Conservation (phyloP, 2,888 invertebrate species). For the Synergus umbraculus region DNA sequence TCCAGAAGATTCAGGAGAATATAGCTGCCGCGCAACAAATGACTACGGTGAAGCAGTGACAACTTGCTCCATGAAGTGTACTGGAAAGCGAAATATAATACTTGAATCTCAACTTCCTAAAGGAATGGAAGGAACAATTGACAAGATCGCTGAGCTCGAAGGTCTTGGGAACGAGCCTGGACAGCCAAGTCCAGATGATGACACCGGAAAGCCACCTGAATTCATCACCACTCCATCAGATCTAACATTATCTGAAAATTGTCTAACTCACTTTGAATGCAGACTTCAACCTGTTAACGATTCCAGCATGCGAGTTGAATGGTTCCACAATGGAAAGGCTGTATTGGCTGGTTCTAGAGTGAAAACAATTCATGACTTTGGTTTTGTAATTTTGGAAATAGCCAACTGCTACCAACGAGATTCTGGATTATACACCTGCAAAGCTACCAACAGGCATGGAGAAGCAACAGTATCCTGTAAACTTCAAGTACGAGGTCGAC, state of each 20-base stretch:
- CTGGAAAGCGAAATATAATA: constrained; percentile 94
- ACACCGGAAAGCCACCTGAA: constrained; percentile 92
- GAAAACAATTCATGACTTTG: constrained; percentile 98
- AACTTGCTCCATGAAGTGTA: constrained; percentile 91
- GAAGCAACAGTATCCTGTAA: constrained; percentile 94
- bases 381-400: constrained; percentile 97
- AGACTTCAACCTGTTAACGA: constrained; percentile 93
- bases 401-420: constrained; percentile 96
- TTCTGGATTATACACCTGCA: constrained; percentile 94
- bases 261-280: constrained; percentile 95
- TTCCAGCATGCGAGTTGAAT: constrained; percentile 95
- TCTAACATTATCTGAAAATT: constrained; percentile 90
- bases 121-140: constrained; percentile 95
- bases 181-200: constrained; percentile 86
- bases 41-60: constrained; percentile 95
- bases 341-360: constrained; percentile 94
- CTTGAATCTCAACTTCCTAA: constrained; percentile 94
- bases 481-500: constrained; percentile 90
- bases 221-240: constrained; percentile 93
- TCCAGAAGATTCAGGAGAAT: constrained; percentile 96
- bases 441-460: constrained; percentile 94
- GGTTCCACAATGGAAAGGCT: constrained; percentile 98
- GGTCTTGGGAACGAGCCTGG: constrained; percentile 87
- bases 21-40: constrained; percentile 91
- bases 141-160: constrained; percentile 94